Evolutionary conservation across 2,888 invertebrate genomes (phyloP), one percentile per base, ranked within the genome.

Genomic region (Lottia gigantea): DNA sequence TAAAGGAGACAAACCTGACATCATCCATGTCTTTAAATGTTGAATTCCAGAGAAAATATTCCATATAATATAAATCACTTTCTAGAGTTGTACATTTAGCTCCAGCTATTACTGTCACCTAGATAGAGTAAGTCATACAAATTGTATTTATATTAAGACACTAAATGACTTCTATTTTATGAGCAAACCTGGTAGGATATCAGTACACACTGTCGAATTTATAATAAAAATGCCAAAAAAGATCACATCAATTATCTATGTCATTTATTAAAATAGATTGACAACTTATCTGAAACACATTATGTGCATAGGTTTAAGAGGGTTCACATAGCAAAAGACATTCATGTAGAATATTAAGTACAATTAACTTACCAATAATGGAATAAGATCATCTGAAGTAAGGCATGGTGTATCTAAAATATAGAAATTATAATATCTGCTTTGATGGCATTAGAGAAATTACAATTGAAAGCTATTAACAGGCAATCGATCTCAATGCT

Each of bases 331-430:
- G 31, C 31, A 31, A 31, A 31, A 4, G 31, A 31, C n/a, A n/a
- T n/a, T 31, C 6, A 31, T 31, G 2, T 31, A 31, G 31, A 4
- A 40, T 40, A 40, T 40, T 40, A 40, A 6, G 7, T 40, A 40
- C 7, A 40, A 11, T n/a, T 15, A 25, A 78, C 84, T 82, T 74
- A 86, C 85, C 76, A 88, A 71, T 68, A 87, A 80, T 11, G 87
- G 87, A 68, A 88, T 86, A 67, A 87, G 83, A 75, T 88, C 87
- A 81, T 88, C 88, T 23, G 88, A 83, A 7, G 87, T 86, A 67
- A 88, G 76, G 72, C 81, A 79, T 4, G 85, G 82, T 25, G 78
- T 68, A 75, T 82, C 86, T 86, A 78, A 73, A 82, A 79, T 64
- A 70, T 40, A 69, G 62, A 65, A 61, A 68, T 66, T 19, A 25